Base-by-base conservation (phyloP, 1,140 invertebrate genomes). In the Anastrepha obliqua region DNA sequence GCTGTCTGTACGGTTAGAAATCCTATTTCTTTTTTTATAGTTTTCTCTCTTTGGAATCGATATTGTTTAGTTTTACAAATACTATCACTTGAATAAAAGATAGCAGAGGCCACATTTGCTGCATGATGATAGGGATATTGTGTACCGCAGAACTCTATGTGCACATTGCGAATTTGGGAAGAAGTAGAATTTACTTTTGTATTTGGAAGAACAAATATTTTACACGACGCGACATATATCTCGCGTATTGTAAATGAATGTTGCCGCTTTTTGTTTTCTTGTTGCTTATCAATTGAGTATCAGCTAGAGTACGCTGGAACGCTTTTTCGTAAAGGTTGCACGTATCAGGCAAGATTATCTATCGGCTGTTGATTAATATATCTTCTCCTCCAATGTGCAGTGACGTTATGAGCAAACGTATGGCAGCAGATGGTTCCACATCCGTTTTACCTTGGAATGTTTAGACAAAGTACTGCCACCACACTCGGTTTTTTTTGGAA, bases 41-140 rank as follows among this genome's bases (percentile, higher is more conserved):
- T 17, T 70, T 70, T 44, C 67, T 44, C 13, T 70, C 13, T 70
- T 70, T 39, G 42, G 8, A 74, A 44, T 17, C 15, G 42, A 47
- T 44, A 47, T 7, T 74, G 42, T 47, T 74, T 44, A 74, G 13
- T 47, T 44, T 74, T 44, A 5, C 6, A 74, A 74, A 74, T 74
- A 74, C 39, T 74, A 74, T 74, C 67, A 47, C 67, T 74, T 74
- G n/a, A 74, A 81, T 81, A 81, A 81, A 81, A n/a, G 89, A 92
- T 89, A 90, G 90, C 91, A 92, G 91, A 92, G 91, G 91, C 91
- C 91, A 92, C 91, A 90, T 92, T 90, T 92, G 91, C 90, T 91
- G 91, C 90, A 91, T 92, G 91, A 92, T 92, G 91, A 91, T 92
- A 91, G 91, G 91, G 91, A 92, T 88, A 81, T 88, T 86, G 20